These are phyloP conservation scores for Loxodonta africana DNA, from an alignment of 2,113 vertebrate genomes.

Conservation along the genomic window DNA sequence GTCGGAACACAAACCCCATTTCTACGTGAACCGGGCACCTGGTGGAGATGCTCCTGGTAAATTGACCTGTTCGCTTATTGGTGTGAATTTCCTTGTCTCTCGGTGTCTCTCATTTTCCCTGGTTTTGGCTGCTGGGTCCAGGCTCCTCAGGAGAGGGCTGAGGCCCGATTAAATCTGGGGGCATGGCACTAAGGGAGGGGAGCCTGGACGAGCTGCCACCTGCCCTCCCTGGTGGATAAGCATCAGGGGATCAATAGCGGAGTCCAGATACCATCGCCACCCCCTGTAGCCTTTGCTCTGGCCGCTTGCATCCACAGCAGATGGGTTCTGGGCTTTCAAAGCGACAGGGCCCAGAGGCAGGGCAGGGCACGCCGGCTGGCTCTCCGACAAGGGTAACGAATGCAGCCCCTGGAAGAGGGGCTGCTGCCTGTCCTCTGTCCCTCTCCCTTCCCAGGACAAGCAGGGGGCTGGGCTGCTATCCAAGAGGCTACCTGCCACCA, in stretches of 20 bases:
- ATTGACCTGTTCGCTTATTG: not conserved
- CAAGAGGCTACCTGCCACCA: not conserved
- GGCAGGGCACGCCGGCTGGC: rapidly evolving
- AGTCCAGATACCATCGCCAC: not conserved
- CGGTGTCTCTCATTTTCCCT: not conserved
- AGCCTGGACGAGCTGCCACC: rapidly evolving
- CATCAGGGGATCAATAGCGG: not conserved
- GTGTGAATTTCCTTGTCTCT: not conserved
- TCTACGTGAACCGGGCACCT: rapidly evolving
- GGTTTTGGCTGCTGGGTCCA: not conserved
- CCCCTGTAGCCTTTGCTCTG: conserved; percentile 22
- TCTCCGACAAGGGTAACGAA: not conserved
- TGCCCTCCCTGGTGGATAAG: not conserved
- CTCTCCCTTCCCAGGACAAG: not conserved
- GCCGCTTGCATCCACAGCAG: conserved; percentile 75
- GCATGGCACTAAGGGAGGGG: rapidly evolving
- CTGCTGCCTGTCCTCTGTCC: not conserved
- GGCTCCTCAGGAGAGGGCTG: not conserved
- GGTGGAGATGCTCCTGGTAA: not conserved
- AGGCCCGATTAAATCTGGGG: not conserved
- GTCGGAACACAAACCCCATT: not conserved
- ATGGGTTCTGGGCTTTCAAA: conserved; percentile 78
- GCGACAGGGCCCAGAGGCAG: conserved; percentile 43
- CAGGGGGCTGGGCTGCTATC: not conserved
- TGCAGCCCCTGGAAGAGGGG: not conserved